Evolutionary conservation across 2,888 invertebrate species (phyloP), one percentile per base, ranked within the genome.

Genomic region (Mechanitis mazaeus): DNA sequence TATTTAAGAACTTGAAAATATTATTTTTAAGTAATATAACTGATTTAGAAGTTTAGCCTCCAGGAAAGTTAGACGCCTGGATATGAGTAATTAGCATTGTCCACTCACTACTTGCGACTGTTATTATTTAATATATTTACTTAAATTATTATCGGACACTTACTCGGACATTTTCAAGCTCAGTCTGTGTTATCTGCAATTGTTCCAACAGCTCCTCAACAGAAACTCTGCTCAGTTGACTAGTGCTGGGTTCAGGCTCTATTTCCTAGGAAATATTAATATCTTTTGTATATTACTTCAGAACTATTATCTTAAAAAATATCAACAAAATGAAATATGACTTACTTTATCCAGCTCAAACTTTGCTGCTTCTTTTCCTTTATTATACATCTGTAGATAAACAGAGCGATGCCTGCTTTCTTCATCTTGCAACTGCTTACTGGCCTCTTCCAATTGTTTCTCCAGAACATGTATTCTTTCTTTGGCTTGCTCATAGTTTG

Each of bases 161-260:
- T 91, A 96, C 96, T 94, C 95, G 94, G 79, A 96, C 93, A 86
- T 95, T 96, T 84, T 96, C 96, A 84, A 96, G 92, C 90, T 96
- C 96, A 50, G 93, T 94, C 89, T 95, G 95, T 38, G 96, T 96
- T 71, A 94, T 94, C 86, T 95, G 95, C 75, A 96, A 89, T 84
- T 96, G 95, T 80, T 94, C 94, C 75, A 96, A 90, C 73, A 96
- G 91, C 82, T 96, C 95, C 73, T 95, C 94, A 70, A 95, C 95
- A 56, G 95, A 94, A 71, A 95, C 93, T 77, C 94, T 92, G 74
- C 91, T 93, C 62, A 93, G 91, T 74, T 92, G 91, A 71, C 92
- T 91, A 72, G 92, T 91, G 58, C 83, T 82, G 55, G 81, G 76
- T 60, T 83, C 78, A 5, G 80, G 72, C 31, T 83, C 85, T 63